Conservation (phyloP, 2,888 invertebrate genomes). For the Neelides folsomi region DNA sequence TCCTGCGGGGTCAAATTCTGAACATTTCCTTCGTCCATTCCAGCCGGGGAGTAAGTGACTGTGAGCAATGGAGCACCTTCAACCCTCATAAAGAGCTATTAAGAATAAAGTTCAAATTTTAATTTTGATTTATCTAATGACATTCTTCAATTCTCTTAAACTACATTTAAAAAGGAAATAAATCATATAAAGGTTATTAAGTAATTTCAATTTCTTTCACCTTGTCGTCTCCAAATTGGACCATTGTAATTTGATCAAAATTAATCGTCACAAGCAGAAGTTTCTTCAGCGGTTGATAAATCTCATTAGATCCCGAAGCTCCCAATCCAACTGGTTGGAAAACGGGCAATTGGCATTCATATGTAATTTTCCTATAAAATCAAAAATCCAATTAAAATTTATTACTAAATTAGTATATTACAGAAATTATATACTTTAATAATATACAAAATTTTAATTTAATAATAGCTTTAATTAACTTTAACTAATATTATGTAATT, state of each 20-base stretch:
- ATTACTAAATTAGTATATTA: too few species aligned
- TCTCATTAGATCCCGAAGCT: neutral
- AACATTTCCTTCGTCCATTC: conserved; percentile 12
- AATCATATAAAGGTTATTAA: too few species aligned
- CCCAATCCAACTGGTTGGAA: neutral
- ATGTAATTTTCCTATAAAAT: conserved; percentile 17
- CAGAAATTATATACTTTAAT: too few species aligned
- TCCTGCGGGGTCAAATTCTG: conserved; percentile 13
- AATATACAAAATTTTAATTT: too few species aligned
- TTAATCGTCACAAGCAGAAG: conserved; percentile 23
- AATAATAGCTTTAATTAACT: too few species aligned
- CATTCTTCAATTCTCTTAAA: too few species aligned
- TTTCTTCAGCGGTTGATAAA: conserved; percentile 12
- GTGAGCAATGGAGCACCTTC: conserved; percentile 24
- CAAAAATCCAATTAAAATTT: neutral
- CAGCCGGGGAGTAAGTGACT: conserved; percentile 13
- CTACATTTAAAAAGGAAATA: too few species aligned
- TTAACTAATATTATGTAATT: too few species aligned
- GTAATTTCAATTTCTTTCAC: conserved; percentile 6
- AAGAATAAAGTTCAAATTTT: neutral
- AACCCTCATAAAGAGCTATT: conserved; percentile 21
- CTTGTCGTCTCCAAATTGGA: conserved; percentile 21
- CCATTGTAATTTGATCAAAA: conserved; percentile 24
- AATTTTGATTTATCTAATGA: neutral
- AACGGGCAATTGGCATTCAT: conserved; percentile 25